phyloP scores from a whole-genome alignment of 2,113 vertebrate species.

The Rattus norvegicus region GRCr8 NC_086019.1:85904001-85904500 shows the following conservation, averaged over 20 bases:
- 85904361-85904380: neutral
- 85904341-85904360: neutral
- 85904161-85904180: slow-evolving; percentile 3
- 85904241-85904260: neutral
- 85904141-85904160: neutral
- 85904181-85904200: neutral
- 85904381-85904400: neutral
- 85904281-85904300: neutral
- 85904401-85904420: neutral
- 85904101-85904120: neutral
- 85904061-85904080: neutral
- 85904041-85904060: neutral
- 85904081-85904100: neutral
- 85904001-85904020: neutral
- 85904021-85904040: neutral
- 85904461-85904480: too few species aligned
- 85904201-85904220: neutral
- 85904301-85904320: neutral
- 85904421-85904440: too few species aligned
- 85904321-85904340: neutral
- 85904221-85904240: neutral
- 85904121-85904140: neutral
- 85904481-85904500: too few species aligned
- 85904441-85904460: too few species aligned
- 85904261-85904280: neutral